Base-by-base conservation (phyloP, 1,140 invertebrate species). In the Phenacoccus solenopsis region DNA sequence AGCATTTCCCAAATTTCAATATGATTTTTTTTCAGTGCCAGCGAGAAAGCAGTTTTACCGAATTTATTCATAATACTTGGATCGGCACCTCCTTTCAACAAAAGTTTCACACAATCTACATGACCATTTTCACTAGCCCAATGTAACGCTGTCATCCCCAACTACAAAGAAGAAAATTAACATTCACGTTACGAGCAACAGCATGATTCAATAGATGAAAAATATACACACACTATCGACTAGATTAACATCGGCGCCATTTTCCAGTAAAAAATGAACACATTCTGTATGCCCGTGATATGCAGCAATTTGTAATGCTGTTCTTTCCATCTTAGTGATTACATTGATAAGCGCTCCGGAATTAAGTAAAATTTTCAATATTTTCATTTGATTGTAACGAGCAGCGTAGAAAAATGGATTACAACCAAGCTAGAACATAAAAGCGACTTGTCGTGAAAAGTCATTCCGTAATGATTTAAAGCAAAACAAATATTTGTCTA, bases 141-240 rank as follows among this genome's bases (percentile, higher is more conserved):
- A 81, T 97, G 94, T 24, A 98, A 81, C 28, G 94, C 92, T 25
- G 93, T 96, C 93, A 96, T 96, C 76, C 87, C 87, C 28, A 96
- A 79, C 91, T 91, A 21, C 25, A 22, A 64, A 64, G 13, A 16
- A 16, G 22, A 9, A 64, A 25, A 64, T 25, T 64, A 64, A 24
- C n/a, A 59, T 20, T 59, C 13, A 59, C 5, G 21, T 20, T 59
- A 38, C 9, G 9, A 38, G n/a, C n/a, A 38, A 38, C 70, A 71
- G 21, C 25, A 72, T 69, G 56, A 69, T 1, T 72, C 61, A 59
- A 72, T 71, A 35, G 10, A 68, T 57, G 32, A 30, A 67, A 69
- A 57, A 69, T 72, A 35, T 9, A 75, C 74, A 77, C 82, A 93
- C 90, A 90, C 96, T 93, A 80, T 96, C 93, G 78, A 82, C 85